Evolutionary conservation across 1,140 invertebrate genomes (phyloP).

Genomic region (Euschistus heros): DNA sequence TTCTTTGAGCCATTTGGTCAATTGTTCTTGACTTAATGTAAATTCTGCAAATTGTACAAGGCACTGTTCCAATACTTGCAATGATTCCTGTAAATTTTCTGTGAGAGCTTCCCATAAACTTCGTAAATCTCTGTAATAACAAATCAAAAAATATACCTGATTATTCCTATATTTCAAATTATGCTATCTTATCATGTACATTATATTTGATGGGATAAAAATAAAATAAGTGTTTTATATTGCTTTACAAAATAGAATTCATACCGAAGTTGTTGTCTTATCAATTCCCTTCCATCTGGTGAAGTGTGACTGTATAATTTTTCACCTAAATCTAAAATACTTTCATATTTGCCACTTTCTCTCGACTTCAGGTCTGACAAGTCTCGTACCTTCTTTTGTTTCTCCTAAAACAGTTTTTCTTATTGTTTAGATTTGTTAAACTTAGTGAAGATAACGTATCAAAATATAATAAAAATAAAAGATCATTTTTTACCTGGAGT

Average conservation of each 20-base stretch:
- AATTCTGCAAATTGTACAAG: slow-evolving; percentile 82
- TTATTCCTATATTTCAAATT: neutral
- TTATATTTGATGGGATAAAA: neutral
- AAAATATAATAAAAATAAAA: neutral
- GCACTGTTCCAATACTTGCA: slow-evolving; percentile 76
- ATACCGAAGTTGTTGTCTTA: slow-evolving; percentile 70
- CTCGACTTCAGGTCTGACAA: slow-evolving; percentile 68
- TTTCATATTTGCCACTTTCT: slow-evolving; percentile 72
- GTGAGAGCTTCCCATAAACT: slow-evolving; percentile 78
- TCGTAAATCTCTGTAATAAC: slow-evolving; percentile 50
- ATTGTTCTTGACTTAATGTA: slow-evolving; percentile 73
- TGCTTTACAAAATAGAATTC: neutral
- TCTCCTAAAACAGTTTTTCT: slow-evolving; percentile 43
- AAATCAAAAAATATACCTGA: neutral
- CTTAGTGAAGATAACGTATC: neutral
- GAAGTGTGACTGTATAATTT: slow-evolving; percentile 86
- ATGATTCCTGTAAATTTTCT: slow-evolving; percentile 63
- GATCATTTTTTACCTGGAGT: slow-evolving; percentile 40
- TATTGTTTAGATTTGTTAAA: neutral
- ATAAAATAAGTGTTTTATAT: neutral
- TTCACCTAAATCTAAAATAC: slow-evolving; percentile 78
- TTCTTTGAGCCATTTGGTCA: slow-evolving; percentile 85
- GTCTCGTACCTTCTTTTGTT: slow-evolving; percentile 71
- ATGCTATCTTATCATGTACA: neutral
- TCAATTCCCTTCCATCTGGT: slow-evolving; percentile 82